Conservation (phyloP, 2,113 vertebrate species). For the Oreochromis spilurus region DNA sequence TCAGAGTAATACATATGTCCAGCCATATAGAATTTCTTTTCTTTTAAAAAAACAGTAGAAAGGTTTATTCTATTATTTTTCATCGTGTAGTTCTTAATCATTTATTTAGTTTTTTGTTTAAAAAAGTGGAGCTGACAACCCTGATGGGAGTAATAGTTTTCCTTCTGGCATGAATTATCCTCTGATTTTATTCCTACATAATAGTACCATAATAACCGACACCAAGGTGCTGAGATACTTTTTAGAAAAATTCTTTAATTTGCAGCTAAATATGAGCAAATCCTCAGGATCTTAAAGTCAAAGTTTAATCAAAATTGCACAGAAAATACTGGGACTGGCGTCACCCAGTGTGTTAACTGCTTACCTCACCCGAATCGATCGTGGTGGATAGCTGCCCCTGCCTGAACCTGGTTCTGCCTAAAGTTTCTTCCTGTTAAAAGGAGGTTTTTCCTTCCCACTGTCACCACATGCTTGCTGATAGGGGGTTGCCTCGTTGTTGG, state of each 20-base stretch:
- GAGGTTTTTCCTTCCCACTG: too few species aligned
- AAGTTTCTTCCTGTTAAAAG: too few species aligned
- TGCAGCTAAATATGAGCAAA: neutral
- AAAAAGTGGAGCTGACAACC: neutral
- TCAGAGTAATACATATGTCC: neutral
- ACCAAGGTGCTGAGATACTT: neutral
- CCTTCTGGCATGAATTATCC: neutral
- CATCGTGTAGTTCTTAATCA: neutral
- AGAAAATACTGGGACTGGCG: fast-evolving
- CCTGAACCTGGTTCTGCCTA: too few species aligned
- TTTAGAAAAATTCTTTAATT: neutral
- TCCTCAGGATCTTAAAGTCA: neutral
- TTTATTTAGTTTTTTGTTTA: neutral
- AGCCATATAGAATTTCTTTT: neutral
- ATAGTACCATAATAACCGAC: neutral
- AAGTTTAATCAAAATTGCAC: neutral
- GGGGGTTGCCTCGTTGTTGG: too few species aligned
- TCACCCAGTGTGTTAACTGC: neutral
- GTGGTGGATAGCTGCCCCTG: too few species aligned
- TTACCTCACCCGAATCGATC: neutral
- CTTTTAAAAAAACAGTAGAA: neutral
- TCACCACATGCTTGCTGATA: too few species aligned
- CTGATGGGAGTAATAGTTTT: neutral
- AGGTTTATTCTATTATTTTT: neutral
- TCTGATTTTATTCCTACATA: neutral